These are phyloP conservation scores for Theretra japonica DNA, from an alignment of 2,888 invertebrate species.

Conservation along the genomic window DNA sequence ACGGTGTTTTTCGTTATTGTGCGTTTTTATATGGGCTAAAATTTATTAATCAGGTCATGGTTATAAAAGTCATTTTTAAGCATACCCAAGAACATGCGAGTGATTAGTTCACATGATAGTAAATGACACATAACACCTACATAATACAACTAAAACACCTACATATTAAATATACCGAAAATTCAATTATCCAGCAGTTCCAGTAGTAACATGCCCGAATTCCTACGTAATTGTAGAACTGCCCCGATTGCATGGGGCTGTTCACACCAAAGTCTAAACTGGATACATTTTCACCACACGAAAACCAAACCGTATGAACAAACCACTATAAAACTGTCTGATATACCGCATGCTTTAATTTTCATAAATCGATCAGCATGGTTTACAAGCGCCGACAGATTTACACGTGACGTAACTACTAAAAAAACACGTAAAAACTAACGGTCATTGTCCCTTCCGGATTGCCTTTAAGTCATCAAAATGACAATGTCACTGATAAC, in stretches of 20 bases:
- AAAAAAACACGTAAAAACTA: conserved; percentile 17
- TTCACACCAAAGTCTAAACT: neutral
- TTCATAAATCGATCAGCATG: neutral
- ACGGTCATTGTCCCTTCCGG: conserved; percentile 20
- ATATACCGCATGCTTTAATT: neutral
- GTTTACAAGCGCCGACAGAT: neutral
- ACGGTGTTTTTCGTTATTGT: no score
- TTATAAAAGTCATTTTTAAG: no score
- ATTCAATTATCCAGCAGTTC: no score
- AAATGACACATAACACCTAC: no score
- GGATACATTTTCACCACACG: neutral
- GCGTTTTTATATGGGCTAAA: no score
- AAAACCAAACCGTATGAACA: neutral
- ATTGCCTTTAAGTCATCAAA: conserved; percentile 24
- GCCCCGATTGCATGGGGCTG: neutral
- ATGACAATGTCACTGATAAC: conserved; percentile 49
- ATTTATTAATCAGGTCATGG: no score
- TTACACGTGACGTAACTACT: conserved; percentile 15
- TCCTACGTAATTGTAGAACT: neutral
- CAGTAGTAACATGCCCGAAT: no score
- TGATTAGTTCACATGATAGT: no score
- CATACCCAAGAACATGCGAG: no score
- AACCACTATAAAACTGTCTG: neutral
- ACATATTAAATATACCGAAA: no score
- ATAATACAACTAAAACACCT: no score